These are phyloP conservation scores for Hydrochoerus hydrochaeris DNA, from an alignment of 2,113 vertebrate species.

Conservation along the genomic window DNA sequence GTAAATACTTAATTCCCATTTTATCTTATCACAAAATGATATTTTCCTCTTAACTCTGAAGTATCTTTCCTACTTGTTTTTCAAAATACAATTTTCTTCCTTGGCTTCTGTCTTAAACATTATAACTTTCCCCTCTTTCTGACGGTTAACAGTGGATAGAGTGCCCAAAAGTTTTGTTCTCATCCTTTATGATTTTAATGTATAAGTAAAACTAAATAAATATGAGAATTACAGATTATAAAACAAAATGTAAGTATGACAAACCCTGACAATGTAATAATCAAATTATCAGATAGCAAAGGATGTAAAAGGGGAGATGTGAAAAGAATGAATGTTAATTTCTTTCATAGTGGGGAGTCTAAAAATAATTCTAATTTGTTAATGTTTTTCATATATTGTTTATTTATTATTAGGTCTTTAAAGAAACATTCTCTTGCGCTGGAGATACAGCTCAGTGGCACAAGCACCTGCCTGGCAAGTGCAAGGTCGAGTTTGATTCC, in stretches of 20 bases:
- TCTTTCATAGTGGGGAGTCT: neutral
- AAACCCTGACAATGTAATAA: neutral
- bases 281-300: constrained; percentile 13
- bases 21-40: neutral
- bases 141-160: neutral
- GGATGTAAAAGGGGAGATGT: neutral
- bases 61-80: neutral
- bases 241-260: constrained; percentile 11
- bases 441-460: no score
- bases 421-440: constrained; percentile 3
- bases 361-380: constrained; percentile 21
- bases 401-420: neutral
- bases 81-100: neutral
- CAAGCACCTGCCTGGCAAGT: no score
- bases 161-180: neutral
- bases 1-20: constrained; percentile 28
- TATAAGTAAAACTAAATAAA: neutral
- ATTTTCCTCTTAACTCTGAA: neutral
- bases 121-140: neutral
- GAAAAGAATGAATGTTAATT: neutral
- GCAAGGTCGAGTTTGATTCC: no score
- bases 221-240: neutral
- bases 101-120: neutral
- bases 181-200: neutral
- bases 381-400: neutral